phyloP scores from a whole-genome alignment of 2,888 invertebrate species.

The Dorcus parallelipipedus region DNA sequence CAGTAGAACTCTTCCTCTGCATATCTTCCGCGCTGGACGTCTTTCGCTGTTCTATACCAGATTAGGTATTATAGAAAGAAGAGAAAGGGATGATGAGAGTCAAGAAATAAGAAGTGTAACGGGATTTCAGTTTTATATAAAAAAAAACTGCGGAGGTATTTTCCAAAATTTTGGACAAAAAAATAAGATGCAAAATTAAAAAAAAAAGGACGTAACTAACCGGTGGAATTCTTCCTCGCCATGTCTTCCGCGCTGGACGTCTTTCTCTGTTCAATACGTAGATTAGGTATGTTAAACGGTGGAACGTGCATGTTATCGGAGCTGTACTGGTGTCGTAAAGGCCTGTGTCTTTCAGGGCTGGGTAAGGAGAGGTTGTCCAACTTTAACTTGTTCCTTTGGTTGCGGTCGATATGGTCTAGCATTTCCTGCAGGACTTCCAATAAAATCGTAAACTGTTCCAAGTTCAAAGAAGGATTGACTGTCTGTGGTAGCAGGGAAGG shows the following conservation, averaged over 20 bases:
- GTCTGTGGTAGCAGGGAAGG: conserved; percentile 90
- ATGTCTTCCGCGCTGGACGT: conserved; percentile 90
- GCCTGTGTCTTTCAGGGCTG: conserved; percentile 73
- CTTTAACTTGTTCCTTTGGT: conserved; percentile 86
- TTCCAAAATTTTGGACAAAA: too few species aligned
- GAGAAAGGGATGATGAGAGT: too few species aligned
- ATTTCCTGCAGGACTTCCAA: conserved; percentile 87
- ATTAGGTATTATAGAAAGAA: neutral
- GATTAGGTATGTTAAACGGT: conserved; percentile 84
- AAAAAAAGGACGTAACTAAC: conserved; percentile 45
- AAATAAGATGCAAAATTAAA: neutral
- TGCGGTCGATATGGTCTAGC: conserved; percentile 84
- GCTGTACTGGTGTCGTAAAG: conserved; percentile 76
- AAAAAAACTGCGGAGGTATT: too few species aligned
- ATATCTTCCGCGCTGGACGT: conserved; percentile 90
- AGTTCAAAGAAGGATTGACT: conserved; percentile 79
- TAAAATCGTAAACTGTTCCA: conserved; percentile 77
- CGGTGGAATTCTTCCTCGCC: conserved; percentile 82
- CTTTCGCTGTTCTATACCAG: conserved; percentile 76
- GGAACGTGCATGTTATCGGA: conserved; percentile 83
- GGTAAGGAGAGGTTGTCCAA: conserved; percentile 73
- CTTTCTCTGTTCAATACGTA: conserved; percentile 81
- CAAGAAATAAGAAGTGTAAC: too few species aligned
- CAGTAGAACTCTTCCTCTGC: conserved; percentile 82
- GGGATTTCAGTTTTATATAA: neutral